Evolutionary conservation across 2,113 vertebrate species (phyloP).

Genomic region (Salvator merianae): DNA sequence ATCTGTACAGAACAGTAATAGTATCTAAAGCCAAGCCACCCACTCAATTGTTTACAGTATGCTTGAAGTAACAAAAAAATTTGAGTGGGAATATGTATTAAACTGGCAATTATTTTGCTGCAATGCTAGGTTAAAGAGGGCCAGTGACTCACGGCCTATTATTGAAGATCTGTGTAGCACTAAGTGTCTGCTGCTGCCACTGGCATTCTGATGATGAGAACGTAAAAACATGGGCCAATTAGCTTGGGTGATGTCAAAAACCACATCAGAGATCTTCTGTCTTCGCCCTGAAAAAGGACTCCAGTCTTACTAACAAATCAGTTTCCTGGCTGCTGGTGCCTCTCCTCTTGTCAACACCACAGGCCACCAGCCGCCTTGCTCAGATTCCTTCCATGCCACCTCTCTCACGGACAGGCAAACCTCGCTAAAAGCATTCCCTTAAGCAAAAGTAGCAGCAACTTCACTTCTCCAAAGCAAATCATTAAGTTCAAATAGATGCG

Average conservation of each 20-base stretch:
- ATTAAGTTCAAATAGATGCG: not conserved
- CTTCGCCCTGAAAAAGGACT: conserved; percentile 22
- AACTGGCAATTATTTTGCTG: not conserved
- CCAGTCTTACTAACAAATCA: not conserved
- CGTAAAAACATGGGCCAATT: conserved; percentile 12
- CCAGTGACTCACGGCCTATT: not conserved
- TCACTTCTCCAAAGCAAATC: conserved; percentile 11
- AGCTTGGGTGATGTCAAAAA: not conserved
- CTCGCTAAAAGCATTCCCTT: conserved; percentile 15
- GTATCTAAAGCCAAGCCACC: not conserved
- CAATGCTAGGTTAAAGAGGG: not conserved
- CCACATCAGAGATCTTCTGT: conserved; percentile 36
- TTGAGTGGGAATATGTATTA: not conserved
- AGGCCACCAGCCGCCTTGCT: not conserved
- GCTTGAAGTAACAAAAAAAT: accelerated
- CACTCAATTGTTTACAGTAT: not conserved
- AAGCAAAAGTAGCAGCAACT: not conserved
- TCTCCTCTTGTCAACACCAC: conserved; percentile 15
- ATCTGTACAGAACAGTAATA: not conserved
- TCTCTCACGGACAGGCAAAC: conserved; percentile 9
- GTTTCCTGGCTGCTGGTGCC: conserved; percentile 7
- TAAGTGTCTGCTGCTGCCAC: not conserved
- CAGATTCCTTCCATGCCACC: not conserved
- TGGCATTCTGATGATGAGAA: conserved; percentile 24
- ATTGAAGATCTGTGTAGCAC: not conserved